Evolutionary conservation across 2,888 invertebrate genomes (phyloP).

Genomic region (Lasioglossum leucozonium): DNA sequence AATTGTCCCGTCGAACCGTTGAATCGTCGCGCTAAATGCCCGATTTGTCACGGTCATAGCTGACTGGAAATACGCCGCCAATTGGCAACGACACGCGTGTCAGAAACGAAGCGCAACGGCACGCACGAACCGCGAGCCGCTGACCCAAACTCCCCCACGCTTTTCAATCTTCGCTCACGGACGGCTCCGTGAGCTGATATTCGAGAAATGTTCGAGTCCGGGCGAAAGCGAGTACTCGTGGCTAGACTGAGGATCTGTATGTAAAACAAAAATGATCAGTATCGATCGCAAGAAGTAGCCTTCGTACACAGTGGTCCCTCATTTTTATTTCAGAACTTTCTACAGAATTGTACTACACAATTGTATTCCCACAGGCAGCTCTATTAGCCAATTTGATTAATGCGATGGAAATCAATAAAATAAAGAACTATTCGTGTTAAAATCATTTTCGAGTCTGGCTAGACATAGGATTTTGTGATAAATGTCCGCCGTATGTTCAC

Average conservation of each 20-base stretch:
- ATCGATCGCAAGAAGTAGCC: too few species aligned
- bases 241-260: not conserved
- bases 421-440: not conserved
- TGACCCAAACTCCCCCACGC: not conserved
- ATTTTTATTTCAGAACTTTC: too few species aligned
- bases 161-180: conserved; percentile 30
- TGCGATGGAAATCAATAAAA: not conserved
- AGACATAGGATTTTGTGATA: not conserved
- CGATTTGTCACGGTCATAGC: conserved; percentile 68
- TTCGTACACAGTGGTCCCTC: too few species aligned
- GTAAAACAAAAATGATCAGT: too few species aligned
- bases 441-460: not conserved
- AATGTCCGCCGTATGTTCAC: too few species aligned
- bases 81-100: conserved; percentile 76
- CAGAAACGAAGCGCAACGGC: conserved; percentile 64
- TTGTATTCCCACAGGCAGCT: too few species aligned
- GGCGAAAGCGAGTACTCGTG: not conserved
- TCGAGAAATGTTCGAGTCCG: not conserved
- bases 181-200: not conserved
- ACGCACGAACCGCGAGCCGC: conserved; percentile 36
- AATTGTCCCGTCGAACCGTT: not conserved
- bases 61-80: conserved; percentile 73
- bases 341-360: too few species aligned
- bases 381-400: too few species aligned
- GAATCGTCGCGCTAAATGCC: conserved; percentile 50